Evolutionary conservation across 2,797 vertebrate genomes (phyloP), one percentile per base, ranked within the genome.

Genomic region (Typhlichthys subterraneus): DNA sequence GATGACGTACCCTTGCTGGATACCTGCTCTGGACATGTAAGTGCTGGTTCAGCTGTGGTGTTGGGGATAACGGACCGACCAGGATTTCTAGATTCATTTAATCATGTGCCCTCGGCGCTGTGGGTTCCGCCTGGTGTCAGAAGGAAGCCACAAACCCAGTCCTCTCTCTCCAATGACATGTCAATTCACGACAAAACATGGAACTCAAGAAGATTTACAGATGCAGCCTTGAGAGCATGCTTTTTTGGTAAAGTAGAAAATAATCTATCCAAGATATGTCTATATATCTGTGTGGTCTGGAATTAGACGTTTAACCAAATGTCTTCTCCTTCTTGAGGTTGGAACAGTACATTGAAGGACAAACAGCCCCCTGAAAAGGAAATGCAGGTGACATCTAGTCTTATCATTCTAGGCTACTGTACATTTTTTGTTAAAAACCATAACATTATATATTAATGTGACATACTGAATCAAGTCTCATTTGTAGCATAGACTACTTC

Each of bases 1-100:
- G 65, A 86, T 11, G 85, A 91, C 8, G 67, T 91, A 19, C 51
- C 86, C 1, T 69, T 92, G 51, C 12, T 69, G 45, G 89, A 92
- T 61, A 69, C 85, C 0, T 90, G 77, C 67, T 85, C 90, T 1
- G 86, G 89, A 47, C 85, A 92, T 7, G 15, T 93, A 68, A 94
- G 89, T 19, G 85, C 81, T 0, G 88, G 82, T 54, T 91, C 89
- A 1, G 84, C 88, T 1, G 68, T 88, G 47, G 70, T 65, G 4
- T 70, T 91, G 33, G 76, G 79, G 14, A 61, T 51, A 6, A 29
- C 61, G 71, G 86, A 83, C 69, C 87, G 76, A 73, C 17, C 5
- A 4, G n/a, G 66, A 9, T 87, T 93, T 61, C 81, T 72, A 9
- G 54, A 87, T 63, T 38, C 33, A 38, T 79, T 58, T 8, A 57